Evolutionary conservation across 2,888 invertebrate species (phyloP), one percentile per base, ranked within the genome.

Genomic region (Leistus spinibarbis): DNA sequence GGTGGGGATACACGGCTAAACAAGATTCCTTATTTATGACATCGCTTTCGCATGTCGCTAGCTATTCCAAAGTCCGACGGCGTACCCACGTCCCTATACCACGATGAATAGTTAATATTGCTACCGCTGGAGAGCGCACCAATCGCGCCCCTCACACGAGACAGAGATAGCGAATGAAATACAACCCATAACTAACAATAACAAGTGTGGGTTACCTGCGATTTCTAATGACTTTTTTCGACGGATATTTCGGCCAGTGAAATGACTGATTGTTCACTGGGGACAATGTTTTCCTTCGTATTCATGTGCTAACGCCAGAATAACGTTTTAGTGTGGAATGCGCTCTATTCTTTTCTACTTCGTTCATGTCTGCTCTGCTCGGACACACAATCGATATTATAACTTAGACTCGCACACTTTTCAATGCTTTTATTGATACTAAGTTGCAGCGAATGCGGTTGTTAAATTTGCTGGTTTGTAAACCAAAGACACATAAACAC

Each of bases 31-130:
- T 74, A 74, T 74, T 74, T 74, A 74, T 62, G 40, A 60, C 54
- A 71, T 64, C 63, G 71, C 22, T 71, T 67, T 74, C 73, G 67
- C 73, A 74, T 74, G 73, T 71, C 71, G 64, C 76, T 62, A 63
- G 23, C 68, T 53, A 19, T 56, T 69, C 23, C 40, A 27, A 73
- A 77, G 77, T 77, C 79, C 77, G 67, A 64, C 69, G 76, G 74
- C 72, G 77, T 78, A 60, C 60, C 60, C 81, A 81, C 81, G 80
- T 81, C 80, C 79, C 79, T 77, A 79, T 79, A 40, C 56, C 71
- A 24, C 78, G 80, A 82, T 82, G 82, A 82, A 82, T 82, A 79
- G 80, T 82, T 82, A 81, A 82, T 81, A 79, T 77, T 79, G 67
- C 75, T 78, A 79, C 77, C 77, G 79, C 69, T 77, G 65, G 74